Base-by-base conservation (phyloP, 2,888 invertebrate species). In the Euphydryas editha region DNA sequence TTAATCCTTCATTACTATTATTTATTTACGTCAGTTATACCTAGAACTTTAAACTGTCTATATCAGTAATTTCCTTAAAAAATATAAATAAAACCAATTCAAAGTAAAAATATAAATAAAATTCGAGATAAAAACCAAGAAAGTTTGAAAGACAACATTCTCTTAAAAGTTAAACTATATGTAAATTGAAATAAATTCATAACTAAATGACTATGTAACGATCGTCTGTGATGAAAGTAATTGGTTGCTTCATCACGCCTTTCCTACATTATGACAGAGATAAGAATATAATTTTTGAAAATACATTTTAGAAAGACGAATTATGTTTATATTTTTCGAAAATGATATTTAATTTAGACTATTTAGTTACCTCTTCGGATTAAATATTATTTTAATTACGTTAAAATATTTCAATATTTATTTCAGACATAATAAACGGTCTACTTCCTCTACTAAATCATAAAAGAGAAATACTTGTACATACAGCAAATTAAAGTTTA, bases 1-100 rank as follows among this genome's bases (percentile, higher is more conserved):
- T 67, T 37, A 69, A 61, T 54, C 57, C 57, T 60, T 55, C 58
- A 62, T 62, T 54, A 46, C 24, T 47, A 51, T 63, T 17, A 57
- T 49, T 24, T 49, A n/a, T 11, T n/a, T 58, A n/a, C 11, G n/a
- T 39, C 6, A 17, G n/a, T 42, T 62, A 36, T 62, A 57, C 20
- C 44, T 62, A 18, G 30, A 46, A 15, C 13, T 10, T 54, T 61
- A 15, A 7, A 39, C 11, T 47, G 6, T 51, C 2, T 24, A 24
- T 8, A 7, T 6, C 24, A 1, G 1, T 20, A 13, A 20, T 3
- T 13, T 11, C 8, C 8, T 39, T 39, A 3, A 39, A 30, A n/a
- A n/a, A n/a, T n/a, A n/a, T n/a, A n/a, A n/a, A n/a, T n/a, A n/a
- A n/a, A n/a, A n/a, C n/a, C n/a, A n/a, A n/a, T n/a, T n/a, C n/a